Base-by-base conservation (phyloP, 2,888 invertebrate species). In the Acanthosepion esculentum region DNA sequence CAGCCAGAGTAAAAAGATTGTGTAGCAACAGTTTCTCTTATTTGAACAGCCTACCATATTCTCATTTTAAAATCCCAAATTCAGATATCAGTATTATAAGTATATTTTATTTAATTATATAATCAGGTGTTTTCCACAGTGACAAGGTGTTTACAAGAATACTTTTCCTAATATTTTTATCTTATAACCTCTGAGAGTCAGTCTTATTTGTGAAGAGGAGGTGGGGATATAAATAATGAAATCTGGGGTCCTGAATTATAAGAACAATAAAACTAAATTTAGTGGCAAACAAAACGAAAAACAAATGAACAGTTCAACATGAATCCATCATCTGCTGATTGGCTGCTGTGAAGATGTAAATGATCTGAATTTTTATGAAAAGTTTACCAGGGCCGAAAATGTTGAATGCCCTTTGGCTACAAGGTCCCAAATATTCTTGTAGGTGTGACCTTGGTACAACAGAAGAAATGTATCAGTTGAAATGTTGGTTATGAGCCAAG, bases 341-440 rank as follows among this genome's bases (percentile, higher is more conserved):
- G n/a, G 33, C 78, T 10, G 33, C 78, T 78, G 15, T 33, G 33
- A 78, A 78, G 78, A 78, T 78, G 33, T 78, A 78, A n/a, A 78
- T 78, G n/a, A 33, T 78, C 78, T 78, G 33, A 78, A 18, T 78
- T 78, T 78, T 78, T 78, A 78, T 78, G n/a, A 78, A 59, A 78
- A 78, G 78, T 78, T 78, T n/a, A n/a, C 15, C n/a, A 15, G 78
- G 78, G n/a, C 78, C 12, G 78, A 78, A 78, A 78, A 78, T 33
- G 78, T 33, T 78, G 78, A n/a, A 78, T 33, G 78, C 78, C n/a
- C 78, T 78, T 78, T 78, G 78, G 78, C 78, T 78, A 78, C 78
- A 33, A 33, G n/a, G 78, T 12, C 78, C 78, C n/a, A 78, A 78
- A n/a, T 23, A 78, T 78, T 78, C 78, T 78, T 78, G n/a, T 78